Conservation (phyloP, 2,888 invertebrate genomes). For the Crematogaster levior region DNA sequence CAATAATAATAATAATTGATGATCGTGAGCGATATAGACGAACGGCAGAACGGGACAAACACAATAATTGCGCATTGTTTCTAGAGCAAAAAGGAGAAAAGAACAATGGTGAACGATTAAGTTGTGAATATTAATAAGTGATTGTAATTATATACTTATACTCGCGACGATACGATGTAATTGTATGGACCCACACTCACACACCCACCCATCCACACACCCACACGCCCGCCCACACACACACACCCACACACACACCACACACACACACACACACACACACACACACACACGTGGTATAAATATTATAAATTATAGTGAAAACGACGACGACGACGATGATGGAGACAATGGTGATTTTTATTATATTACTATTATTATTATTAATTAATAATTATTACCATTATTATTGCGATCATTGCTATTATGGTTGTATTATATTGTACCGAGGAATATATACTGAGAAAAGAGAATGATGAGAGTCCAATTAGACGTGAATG, state of each 20-base stretch:
- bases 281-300: constrained; percentile 69
- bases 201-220: constrained; percentile 53
- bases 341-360: constrained; percentile 42
- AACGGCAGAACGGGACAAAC: constrained; percentile 63
- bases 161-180: constrained; percentile 72
- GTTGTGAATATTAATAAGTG: constrained; percentile 75
- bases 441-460: constrained; percentile 39
- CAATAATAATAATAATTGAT: constrained; percentile 73
- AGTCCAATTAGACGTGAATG: constrained; percentile 42
- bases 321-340: constrained; percentile 48
- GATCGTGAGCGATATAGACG: constrained; percentile 66
- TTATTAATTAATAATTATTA: constrained; percentile 60
- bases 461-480: constrained; percentile 23
- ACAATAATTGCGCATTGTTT: constrained; percentile 69
- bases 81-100: constrained; percentile 30
- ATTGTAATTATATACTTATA: constrained; percentile 68
- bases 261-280: constrained; percentile 34
- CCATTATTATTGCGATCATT: constrained; percentile 48
- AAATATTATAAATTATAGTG: constrained; percentile 78
- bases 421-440: constrained; percentile 48
- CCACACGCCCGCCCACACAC: not conserved
- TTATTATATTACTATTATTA: constrained; percentile 54
- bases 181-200: constrained; percentile 66
- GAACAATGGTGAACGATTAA: constrained; percentile 63
- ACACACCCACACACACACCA: constrained; percentile 33